Evolutionary conservation across 2,113 vertebrate species (phyloP).

Genomic region (Tinamus guttatus): DNA sequence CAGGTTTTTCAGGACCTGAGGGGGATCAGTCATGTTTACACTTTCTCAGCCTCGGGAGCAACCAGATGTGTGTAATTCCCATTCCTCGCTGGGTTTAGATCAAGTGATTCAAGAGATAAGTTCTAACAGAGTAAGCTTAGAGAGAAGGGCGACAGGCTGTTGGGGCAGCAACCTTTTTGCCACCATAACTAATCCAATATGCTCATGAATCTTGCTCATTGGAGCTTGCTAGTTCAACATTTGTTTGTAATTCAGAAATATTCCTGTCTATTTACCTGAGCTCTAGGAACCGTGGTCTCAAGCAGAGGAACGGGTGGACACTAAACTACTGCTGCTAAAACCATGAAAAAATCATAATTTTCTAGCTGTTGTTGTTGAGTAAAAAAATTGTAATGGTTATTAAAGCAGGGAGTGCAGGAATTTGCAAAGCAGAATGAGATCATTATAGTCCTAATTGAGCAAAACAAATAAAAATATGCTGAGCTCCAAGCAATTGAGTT

Average conservation of each 20-base stretch:
- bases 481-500: conserved; percentile 12
- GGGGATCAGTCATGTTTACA: background rate
- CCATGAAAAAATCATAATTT: background rate
- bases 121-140: conserved; percentile 33
- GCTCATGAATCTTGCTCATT: background rate
- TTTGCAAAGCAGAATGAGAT: conserved; percentile 30
- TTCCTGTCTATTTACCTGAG: background rate
- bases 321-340: background rate
- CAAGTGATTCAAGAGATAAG: background rate
- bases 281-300: background rate
- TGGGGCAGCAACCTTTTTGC: conserved; percentile 38
- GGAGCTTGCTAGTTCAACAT: background rate
- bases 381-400: background rate
- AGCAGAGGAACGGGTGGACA: background rate
- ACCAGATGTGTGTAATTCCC: conserved; percentile 21
- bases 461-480: conserved; percentile 63
- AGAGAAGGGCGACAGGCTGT: conserved; percentile 19
- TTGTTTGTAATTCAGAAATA: background rate
- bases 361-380: background rate
- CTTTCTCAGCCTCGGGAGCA: background rate
- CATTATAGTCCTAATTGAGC: conserved; percentile 48
- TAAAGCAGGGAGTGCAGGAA: conserved; percentile 9
- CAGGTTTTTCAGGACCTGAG: background rate
- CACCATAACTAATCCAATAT: conserved; percentile 27
- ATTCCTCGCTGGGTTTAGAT: background rate